Evolutionary conservation across 2,113 vertebrate genomes (phyloP), one percentile per base, ranked within the genome.

Genomic region (Pelusios castaneus): DNA sequence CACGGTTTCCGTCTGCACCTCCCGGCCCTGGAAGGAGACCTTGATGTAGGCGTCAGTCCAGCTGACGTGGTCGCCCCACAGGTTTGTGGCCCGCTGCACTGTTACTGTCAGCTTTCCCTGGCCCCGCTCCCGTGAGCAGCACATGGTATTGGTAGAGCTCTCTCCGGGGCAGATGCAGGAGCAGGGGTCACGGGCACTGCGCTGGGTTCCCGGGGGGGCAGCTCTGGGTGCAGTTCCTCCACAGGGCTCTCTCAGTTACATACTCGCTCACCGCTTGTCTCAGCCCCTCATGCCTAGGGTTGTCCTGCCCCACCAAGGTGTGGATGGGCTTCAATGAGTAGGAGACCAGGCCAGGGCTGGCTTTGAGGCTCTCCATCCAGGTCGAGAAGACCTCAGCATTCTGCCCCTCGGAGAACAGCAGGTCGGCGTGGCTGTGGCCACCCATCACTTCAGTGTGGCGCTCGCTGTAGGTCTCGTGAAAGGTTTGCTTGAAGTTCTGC

Each of bases 321-420:
- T 99, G 99, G 21, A 99, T 97, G 0, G 99, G 92, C 3, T 98
- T 96, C 84, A 99, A 97, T 1, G 96, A 98, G 87, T 98, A 98
- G 43, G 98, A 97, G 34, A 99, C 58, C 17, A 98, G 91, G 54
- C 97, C 98, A 4, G 99, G 99, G 8, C 92, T 84, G 41, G 54
- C 88, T 4, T 94, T 76, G 6, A 99, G 34, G 0, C 98, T 96
- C 4, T n/a, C 24, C 25, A 99, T 86, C 99, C 99, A 99, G 54
- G 97, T 93, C 5, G 98, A 98, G 95, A 99, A 99, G 78, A 98
- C 96, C 0, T 97, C 81, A 0, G 98, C 89, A 12, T 98, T 98
- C 6, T 96, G 83, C 3, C 94, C 95, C 34, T 70, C 63, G 5
- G 98, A 98, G 38, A 99, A 99, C 76, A 99, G 97, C 54, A 99